Base-by-base conservation (phyloP, 1,140 invertebrate species). In the Drosophila rufa region DNA sequence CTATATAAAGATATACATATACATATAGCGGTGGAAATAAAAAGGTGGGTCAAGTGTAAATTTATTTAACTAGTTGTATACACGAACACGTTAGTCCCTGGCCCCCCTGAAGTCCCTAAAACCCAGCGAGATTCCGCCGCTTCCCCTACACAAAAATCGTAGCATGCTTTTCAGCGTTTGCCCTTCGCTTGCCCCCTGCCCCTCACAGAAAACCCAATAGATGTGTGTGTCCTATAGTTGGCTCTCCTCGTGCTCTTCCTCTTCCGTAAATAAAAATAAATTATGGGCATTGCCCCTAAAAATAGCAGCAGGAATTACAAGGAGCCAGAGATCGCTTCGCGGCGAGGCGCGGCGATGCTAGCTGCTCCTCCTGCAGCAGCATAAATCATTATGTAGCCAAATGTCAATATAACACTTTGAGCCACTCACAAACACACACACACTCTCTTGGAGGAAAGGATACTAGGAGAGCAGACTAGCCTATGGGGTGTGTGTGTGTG, bases 31-130 rank as follows among this genome's bases (percentile, higher is more conserved):
- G 22, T 25, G 48, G 30, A 67, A 43, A 83, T 79, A 90, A 73
- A 82, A 85, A 90, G 85, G 85, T 90, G 85, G 85, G 85, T 90
- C 85, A 90, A 90, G 85, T 90, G 85, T 78, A 85, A 90, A 89
- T 84, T 77, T 87, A 70, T 82, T 90, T 90, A 86, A 90, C 81
- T 90, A 90, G 85, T 90, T 85, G 67, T 81, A 62, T 79, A 76
- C 85, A 90, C 85, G 82, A 90, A 80, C 55, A 50, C 27, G 25
- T 40, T 40, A 51, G 12, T 25, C 27, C 25, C 30, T 12, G 12
- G 27, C 46, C 15, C 46, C 47, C 12, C 30, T 9, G 45, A 48
- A 19, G 8, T 14, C 12, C 22, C 42, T 30, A 14, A 36, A 36
- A 4, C 19, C 36, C 55, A 38, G 19, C 55, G 36, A 57, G 38